Conservation (phyloP, 1,140 invertebrate species). For the Hylyphantes graminicola region DNA sequence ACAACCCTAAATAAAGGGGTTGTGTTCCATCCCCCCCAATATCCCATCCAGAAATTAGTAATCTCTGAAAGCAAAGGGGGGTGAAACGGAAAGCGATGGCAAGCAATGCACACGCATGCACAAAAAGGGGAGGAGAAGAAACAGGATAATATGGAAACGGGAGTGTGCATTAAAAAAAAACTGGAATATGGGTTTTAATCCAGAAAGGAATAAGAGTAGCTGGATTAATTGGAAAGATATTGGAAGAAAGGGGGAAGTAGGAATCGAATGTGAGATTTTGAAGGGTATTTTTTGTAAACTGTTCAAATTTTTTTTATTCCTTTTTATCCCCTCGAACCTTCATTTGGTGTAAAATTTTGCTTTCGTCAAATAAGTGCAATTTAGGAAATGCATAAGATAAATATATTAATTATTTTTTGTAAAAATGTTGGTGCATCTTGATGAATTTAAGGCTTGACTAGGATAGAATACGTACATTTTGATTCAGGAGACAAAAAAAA, state of each 20-base stretch:
- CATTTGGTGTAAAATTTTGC: too few relatives aligned
- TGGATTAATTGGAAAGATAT: constrained; percentile 57
- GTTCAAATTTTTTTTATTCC: too few relatives aligned
- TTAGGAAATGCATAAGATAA: too few relatives aligned
- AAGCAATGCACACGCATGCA: not conserved
- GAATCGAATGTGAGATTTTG: constrained; percentile 27
- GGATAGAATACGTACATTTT: too few relatives aligned
- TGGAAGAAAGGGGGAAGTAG: constrained; percentile 20
- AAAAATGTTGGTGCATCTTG: too few relatives aligned
- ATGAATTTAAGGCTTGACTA: too few relatives aligned
- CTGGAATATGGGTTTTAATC: constrained; percentile 29
- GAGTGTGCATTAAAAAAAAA: constrained; percentile 15
- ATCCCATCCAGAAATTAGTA: constrained; percentile 29
- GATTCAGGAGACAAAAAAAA: too few relatives aligned
- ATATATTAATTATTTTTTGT: too few relatives aligned
- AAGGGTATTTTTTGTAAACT: constrained; percentile 8
- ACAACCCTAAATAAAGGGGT: not conserved
- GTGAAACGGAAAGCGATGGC: constrained; percentile 45
- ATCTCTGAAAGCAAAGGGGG: constrained; percentile 24
- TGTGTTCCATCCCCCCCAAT: not conserved
- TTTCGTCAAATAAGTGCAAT: too few relatives aligned
- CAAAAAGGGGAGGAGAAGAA: constrained; percentile 1
- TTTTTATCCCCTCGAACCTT: too few relatives aligned
- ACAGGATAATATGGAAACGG: not conserved
- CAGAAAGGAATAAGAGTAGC: constrained; percentile 13